Evolutionary conservation across 2,113 vertebrate genomes (phyloP).

Genomic region (Grammomys dolichurus): DNA sequence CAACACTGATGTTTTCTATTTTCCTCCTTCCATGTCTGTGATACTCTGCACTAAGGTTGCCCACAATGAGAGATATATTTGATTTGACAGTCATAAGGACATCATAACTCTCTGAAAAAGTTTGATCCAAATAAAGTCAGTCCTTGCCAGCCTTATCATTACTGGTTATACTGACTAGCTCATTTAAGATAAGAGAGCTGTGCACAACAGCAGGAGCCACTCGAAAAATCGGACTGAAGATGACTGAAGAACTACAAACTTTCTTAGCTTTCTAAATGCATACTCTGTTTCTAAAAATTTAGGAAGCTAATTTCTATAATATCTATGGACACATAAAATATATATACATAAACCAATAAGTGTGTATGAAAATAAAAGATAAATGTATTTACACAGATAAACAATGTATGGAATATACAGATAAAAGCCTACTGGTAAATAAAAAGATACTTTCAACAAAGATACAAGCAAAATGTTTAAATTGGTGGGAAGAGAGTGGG

Average conservation of each 20-base stretch:
- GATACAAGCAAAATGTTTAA: slow-evolving; percentile 52
- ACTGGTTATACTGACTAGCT: background rate
- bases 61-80: background rate
- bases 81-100: background rate
- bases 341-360: slow-evolving; percentile 3
- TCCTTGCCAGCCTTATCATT: background rate
- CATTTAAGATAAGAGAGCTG: slow-evolving; percentile 11
- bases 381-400: background rate
- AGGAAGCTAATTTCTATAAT: background rate
- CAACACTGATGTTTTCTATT: background rate
- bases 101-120: background rate
- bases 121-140: slow-evolving; percentile 34
- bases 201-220: background rate
- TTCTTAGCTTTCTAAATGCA: slow-evolving; percentile 45
- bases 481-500: background rate
- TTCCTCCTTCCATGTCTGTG: background rate
- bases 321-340: slow-evolving; percentile 24
- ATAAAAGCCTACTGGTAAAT: slow-evolving; percentile 28
- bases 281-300: slow-evolving; percentile 5
- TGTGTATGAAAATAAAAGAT: slow-evolving; percentile 22
- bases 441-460: slow-evolving; percentile 42
- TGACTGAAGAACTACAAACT: background rate
- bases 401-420: background rate
- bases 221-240: too few species aligned
- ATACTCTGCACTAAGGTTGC: background rate